Evolutionary conservation across 2,113 vertebrate species (phyloP).

Genomic region (Scomber scombrus): DNA sequence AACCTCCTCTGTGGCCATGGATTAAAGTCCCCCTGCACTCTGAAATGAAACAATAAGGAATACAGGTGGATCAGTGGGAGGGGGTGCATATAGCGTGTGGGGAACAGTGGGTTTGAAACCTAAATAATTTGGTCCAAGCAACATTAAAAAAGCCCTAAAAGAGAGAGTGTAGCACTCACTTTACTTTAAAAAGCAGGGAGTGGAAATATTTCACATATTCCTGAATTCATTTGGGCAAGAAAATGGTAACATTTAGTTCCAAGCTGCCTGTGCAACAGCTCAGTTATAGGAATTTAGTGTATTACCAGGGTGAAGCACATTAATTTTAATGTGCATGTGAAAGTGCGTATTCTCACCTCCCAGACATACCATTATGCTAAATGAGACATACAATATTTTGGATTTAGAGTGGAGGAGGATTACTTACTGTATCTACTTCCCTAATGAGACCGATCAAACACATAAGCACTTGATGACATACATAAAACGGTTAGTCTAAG

Average conservation of each 20-base stretch:
- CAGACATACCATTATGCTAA: neutral
- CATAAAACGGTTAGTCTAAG: constrained; percentile 28
- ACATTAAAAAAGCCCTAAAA: neutral
- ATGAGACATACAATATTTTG: constrained; percentile 19
- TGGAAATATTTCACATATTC: neutral
- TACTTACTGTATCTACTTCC: constrained; percentile 27
- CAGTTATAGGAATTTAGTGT: neutral
- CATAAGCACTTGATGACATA: constrained; percentile 36
- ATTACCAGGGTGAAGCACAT: neutral
- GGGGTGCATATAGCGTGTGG: constrained; percentile 15
- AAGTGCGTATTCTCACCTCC: constrained; percentile 1
- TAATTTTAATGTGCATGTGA: constrained; percentile 2
- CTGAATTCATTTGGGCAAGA: neutral
- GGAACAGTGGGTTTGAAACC: constrained; percentile 11
- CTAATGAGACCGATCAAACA: constrained; percentile 39
- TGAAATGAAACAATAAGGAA: constrained; percentile 87
- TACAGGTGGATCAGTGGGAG: constrained; percentile 77
- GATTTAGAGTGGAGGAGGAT: neutral
- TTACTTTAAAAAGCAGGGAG: neutral
- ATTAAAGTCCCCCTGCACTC: constrained; percentile 88
- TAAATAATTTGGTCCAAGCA: constrained; percentile 23
- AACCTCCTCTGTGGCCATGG: constrained; percentile 92
- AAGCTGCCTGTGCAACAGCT: neutral
- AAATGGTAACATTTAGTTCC: neutral
- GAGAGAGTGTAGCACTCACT: neutral